Evolutionary conservation across 1,140 invertebrate genomes (phyloP).

Genomic region (Zaprionus tsacasi): DNA sequence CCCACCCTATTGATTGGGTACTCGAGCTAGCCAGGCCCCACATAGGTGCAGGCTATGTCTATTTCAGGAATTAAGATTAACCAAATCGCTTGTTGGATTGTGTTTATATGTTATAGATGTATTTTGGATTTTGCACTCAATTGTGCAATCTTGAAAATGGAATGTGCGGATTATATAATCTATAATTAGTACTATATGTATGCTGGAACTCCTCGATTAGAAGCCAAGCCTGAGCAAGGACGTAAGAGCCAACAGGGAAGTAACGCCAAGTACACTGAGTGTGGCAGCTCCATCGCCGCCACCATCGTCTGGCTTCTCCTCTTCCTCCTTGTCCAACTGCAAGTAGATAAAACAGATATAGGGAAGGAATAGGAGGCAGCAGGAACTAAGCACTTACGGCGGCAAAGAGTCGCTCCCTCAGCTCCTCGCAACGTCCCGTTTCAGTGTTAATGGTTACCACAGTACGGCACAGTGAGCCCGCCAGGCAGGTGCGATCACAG

Average conservation of each 20-base stretch:
- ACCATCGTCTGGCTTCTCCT: conserved; percentile 13
- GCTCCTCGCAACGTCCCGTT: conserved; percentile 85
- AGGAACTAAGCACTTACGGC: conserved; percentile 57
- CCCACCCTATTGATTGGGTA: background rate
- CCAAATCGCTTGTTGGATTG: conserved; percentile 37
- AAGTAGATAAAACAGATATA: background rate
- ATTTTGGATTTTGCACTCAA: conserved; percentile 62
- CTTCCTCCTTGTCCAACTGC: conserved; percentile 63
- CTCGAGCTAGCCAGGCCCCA: conserved; percentile 23
- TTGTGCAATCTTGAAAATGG: conserved; percentile 21
- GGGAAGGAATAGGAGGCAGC: background rate
- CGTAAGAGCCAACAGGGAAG: conserved; percentile 52
- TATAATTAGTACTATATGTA: conserved; percentile 25
- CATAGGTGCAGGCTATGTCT: conserved; percentile 39
- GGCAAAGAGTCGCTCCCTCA: conserved; percentile 67
- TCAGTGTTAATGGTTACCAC: conserved; percentile 86
- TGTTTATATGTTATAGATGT: conserved; percentile 14
- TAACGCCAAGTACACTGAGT: conserved; percentile 50
- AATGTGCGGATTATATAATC: conserved; percentile 65
- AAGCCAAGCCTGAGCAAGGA: conserved; percentile 48
- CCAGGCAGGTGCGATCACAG: conserved; percentile 86
- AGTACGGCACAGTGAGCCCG: conserved; percentile 86
- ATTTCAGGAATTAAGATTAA: conserved; percentile 39
- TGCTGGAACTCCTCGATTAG: conserved; percentile 21
- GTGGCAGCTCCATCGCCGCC: conserved; percentile 37